A percentile compares a stretch with the other conserved stretches of the same genome.
Conservation (phyloP, 2,888 invertebrate genomes). For the Micoletzkya japonica region DNA sequence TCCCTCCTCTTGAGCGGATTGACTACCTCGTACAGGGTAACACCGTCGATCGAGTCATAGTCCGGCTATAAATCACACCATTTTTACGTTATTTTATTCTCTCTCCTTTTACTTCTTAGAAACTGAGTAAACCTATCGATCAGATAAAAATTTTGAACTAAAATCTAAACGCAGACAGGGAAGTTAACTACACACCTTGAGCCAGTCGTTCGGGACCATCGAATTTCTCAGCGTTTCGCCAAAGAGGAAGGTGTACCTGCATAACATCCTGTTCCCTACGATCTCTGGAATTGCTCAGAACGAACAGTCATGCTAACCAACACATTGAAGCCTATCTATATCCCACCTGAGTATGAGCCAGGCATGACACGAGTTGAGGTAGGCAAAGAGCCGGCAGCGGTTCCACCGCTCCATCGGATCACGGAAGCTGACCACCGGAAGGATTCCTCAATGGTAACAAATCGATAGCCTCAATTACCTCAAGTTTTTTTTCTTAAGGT, state of each 20-base stretch:
- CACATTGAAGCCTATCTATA: too few relatives aligned
- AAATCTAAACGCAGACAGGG: not conserved
- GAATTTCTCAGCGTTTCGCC: conserved; percentile 1
- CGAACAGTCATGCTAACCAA: not conserved
- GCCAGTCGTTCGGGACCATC: not conserved
- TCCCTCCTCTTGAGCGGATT: too few relatives aligned
- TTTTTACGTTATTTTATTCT: too few relatives aligned
- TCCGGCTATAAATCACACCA: not conserved
- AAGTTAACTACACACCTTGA: not conserved
- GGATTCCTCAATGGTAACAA: too few relatives aligned
- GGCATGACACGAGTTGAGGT: conserved; percentile 16
- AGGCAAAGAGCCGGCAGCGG: conserved; percentile 7
- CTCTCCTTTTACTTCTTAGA: too few relatives aligned
- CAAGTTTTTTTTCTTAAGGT: not conserved
- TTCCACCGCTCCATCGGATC: conserved; percentile 5
- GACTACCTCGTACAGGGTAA: conserved; percentile 13
- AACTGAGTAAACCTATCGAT: not conserved
- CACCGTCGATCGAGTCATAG: conserved; percentile 10
- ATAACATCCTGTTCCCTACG: not conserved
- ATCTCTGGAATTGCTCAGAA: not conserved
- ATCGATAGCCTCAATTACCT: not conserved
- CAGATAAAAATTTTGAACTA: not conserved
- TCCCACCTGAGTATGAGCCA: conserved; percentile 13
- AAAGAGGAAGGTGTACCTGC: conserved; percentile 15
- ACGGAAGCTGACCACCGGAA: not conserved